A percentile compares a stretch with the other conserved stretches of the same genome.
Conservation (phyloP, 1,140 invertebrate species). For the Meloidogyne hapla region DNA sequence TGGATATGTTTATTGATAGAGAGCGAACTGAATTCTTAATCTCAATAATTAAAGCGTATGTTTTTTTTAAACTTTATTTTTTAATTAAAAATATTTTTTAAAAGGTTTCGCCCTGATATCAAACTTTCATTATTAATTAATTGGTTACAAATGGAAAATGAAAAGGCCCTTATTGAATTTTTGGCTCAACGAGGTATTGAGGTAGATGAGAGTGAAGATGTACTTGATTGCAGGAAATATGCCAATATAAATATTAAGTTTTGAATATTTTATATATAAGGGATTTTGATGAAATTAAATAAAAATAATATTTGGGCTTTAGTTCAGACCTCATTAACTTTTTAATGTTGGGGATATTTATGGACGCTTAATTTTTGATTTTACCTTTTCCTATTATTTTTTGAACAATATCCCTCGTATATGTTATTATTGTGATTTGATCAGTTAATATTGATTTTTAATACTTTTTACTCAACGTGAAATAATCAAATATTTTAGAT, state of each 20-base stretch:
- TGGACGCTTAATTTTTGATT: too few relatives aligned
- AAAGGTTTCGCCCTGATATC: constrained; percentile 82
- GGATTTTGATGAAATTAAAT: not conserved
- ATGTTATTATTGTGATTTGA: not conserved
- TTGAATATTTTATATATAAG: not conserved
- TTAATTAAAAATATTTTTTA: constrained; percentile 40
- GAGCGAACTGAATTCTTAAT: constrained; percentile 86
- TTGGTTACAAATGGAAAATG: constrained; percentile 48
- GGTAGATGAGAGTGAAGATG: constrained; percentile 19
- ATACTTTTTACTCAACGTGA: not conserved
- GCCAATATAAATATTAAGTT: constrained; percentile 13
- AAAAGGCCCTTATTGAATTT: constrained; percentile 25
- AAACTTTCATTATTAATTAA: constrained; percentile 71
- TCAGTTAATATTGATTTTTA: not conserved
- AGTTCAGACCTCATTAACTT: too few relatives aligned
- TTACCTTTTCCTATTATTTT: not conserved
- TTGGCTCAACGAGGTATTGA: constrained; percentile 29
- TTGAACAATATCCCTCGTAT: not conserved
- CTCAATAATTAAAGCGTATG: constrained; percentile 91
- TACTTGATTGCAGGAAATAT: constrained; percentile 34
- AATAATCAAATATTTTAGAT: too few relatives aligned
- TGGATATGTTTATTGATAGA: constrained; percentile 92
- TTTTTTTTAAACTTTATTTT: too few relatives aligned
- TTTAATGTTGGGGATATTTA: too few relatives aligned
- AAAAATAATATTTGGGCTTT: not conserved